Evolutionary conservation across 2,113 vertebrate genomes (phyloP).

Genomic region (Gopherus evgoodei): DNA sequence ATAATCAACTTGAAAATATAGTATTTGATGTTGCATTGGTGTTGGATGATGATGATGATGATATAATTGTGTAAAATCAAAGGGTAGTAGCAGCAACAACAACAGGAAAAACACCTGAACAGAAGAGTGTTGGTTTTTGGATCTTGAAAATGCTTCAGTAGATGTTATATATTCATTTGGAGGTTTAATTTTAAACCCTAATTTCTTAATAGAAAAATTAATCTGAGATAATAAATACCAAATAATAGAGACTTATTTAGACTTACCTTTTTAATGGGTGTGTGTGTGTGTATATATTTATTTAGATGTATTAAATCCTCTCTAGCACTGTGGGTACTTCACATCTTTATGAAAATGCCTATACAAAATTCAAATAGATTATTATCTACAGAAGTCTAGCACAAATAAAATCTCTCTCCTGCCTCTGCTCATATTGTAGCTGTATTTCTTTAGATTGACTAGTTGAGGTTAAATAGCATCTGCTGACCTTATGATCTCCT

Average conservation of each 20-base stretch:
- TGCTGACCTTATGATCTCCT: not conserved
- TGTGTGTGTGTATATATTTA: not conserved
- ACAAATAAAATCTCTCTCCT: not conserved
- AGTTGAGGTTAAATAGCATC: not conserved
- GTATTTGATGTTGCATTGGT: not conserved
- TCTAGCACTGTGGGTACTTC: not conserved
- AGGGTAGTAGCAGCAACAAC: not conserved
- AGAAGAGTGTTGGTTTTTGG: not conserved
- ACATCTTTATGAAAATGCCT: not conserved
- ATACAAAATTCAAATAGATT: not conserved
- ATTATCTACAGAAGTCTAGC: not conserved
- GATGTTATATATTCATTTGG: not conserved
- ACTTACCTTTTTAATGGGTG: not conserved
- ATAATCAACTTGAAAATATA: conserved; percentile 8
- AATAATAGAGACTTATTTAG: not conserved
- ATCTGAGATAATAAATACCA: not conserved
- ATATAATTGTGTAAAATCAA: not conserved
- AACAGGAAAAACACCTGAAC: not conserved
- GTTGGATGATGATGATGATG: not conserved
- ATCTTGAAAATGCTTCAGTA: not conserved
- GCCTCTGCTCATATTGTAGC: not conserved
- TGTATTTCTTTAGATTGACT: not conserved
- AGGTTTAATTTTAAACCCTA: not conserved
- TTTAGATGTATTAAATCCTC: not conserved
- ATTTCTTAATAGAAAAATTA: not conserved